A percentile compares a stretch with the other conserved stretches of the same genome.
These are phyloP conservation scores for Malurus cyaneus DNA, from an alignment of 2,113 vertebrate species.

Conservation along the genomic window DNA sequence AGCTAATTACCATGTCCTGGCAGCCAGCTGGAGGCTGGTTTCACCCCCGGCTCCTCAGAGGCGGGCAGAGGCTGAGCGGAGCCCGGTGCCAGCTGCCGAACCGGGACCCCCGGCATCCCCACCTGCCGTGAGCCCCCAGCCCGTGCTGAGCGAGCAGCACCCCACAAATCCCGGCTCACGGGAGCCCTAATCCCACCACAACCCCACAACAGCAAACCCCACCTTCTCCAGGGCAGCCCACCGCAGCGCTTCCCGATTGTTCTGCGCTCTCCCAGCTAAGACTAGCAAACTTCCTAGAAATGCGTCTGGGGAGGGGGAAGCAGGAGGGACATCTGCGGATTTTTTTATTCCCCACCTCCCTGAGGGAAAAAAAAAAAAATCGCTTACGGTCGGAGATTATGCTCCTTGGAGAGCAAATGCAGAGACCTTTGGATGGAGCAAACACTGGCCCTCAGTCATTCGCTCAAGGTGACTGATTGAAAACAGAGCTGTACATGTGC, in stretches of 20 bases:
- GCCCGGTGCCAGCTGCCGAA: neutral
- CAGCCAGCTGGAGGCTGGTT: neutral
- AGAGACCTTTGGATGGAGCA: neutral
- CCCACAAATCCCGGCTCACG: neutral
- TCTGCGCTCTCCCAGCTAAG: neutral
- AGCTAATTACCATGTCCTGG: neutral
- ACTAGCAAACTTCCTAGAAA: neutral
- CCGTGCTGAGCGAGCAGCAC: neutral
- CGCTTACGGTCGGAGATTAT: neutral
- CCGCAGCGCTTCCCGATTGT: fast-evolving
- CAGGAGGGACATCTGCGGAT: neutral
- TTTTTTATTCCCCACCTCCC: neutral
- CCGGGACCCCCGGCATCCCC: neutral
- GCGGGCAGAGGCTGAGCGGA: neutral
- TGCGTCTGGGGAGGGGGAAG: neutral
- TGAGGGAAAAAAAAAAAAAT: neutral
- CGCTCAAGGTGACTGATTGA: slow-evolving; percentile 63
- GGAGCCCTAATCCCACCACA: neutral
- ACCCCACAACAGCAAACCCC: neutral
- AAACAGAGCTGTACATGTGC: slow-evolving; percentile 43
- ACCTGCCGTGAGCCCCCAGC: neutral
- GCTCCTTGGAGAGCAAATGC: neutral
- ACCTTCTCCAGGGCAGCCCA: neutral
- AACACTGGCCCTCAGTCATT: slow-evolving; percentile 43
- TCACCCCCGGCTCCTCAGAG: neutral